These are phyloP conservation scores for Dascillus cervinus DNA, from an alignment of 2,888 invertebrate genomes.

Conservation along the genomic window DNA sequence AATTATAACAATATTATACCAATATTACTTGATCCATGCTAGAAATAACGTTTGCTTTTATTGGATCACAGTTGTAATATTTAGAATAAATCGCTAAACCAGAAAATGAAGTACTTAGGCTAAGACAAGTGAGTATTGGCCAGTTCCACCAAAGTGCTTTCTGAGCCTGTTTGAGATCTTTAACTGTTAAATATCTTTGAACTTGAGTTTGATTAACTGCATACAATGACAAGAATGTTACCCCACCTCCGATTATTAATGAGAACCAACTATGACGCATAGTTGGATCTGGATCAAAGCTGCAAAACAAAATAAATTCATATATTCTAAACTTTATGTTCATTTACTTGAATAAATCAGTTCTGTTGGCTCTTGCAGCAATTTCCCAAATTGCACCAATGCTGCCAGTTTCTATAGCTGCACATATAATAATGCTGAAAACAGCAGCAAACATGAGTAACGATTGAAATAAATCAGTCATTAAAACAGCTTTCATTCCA, in stretches of 20 bases:
- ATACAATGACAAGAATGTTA: conserved; percentile 74
- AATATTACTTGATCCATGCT: conserved; percentile 57
- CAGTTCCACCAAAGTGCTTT: conserved; percentile 71
- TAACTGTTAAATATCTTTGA: conserved; percentile 64
- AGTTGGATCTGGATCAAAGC: conserved; percentile 72
- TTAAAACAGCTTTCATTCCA: conserved; percentile 85
- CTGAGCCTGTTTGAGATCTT: conserved; percentile 62
- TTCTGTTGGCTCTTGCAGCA: conserved; percentile 60
- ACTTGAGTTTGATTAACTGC: conserved; percentile 85
- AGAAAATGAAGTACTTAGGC: conserved; percentile 58
- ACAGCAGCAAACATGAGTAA: conserved; percentile 79
- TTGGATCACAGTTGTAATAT: conserved; percentile 77
- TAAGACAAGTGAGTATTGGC: conserved; percentile 69
- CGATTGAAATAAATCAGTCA: conserved; percentile 82
- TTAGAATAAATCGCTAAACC: conserved; percentile 81
- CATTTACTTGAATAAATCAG: conserved; percentile 60
- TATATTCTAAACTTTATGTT: background rate
- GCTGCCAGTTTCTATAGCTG: conserved; percentile 62
- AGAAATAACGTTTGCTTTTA: conserved; percentile 51
- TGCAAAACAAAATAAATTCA: conserved; percentile 35
- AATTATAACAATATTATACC: background rate
- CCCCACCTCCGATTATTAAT: conserved; percentile 69
- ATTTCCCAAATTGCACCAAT: conserved; percentile 62
- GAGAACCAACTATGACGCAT: conserved; percentile 79
- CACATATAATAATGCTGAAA: conserved; percentile 69